Base-by-base conservation (phyloP, 2,797 vertebrate species). In the Myripristis jacobus region DNA sequence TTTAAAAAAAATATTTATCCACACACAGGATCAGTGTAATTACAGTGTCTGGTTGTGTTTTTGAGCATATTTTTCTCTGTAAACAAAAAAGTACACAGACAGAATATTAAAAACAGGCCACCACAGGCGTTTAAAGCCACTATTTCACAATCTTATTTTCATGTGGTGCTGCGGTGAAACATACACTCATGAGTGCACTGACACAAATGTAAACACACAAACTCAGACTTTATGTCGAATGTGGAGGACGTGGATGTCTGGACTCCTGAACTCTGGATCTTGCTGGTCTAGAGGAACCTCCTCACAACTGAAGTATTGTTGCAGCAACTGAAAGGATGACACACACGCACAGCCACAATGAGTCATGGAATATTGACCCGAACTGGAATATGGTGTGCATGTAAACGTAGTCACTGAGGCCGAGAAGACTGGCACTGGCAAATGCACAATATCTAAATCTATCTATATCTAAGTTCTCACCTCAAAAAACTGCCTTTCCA, bases 401-500 rank as follows among this genome's bases (percentile, higher is more conserved):
- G 6, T 29, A 29, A 29, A 6, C 3, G 3, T 3, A 6, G 27
- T 29, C 27, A 29, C 27, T 52, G 9, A 55, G 9, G 38, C 19
- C 15, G 24, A 52, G 34, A 25, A 25, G 2, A 64, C 13, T 10
- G 25, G 62, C 22, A 48, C 2, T n/a, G 3, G 6, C 27, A 29
- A 29, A 29, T 53, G 0, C 6, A 31, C 1, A 63, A 51, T 36
- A 57, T 8, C 7, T 48, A 13, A 60, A 24, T 24, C 29, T n/a
- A n/a, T n/a, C n/a, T n/a, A 46, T 8, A 2, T 19, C 47, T 19
- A 2, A 9, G 6, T 51, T 62, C 93, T 93, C 61, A 99, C 98
- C 93, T 98, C 93, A 87, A 99, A 97, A 92, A 97, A 99, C 41
- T 77, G 93, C 43, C 79, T 95, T 87, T 99, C 97, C 58, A 99